These are phyloP conservation scores for Sorex maritimensis DNA, from an alignment of 2,797 vertebrate genomes.

Conservation along the genomic window DNA sequence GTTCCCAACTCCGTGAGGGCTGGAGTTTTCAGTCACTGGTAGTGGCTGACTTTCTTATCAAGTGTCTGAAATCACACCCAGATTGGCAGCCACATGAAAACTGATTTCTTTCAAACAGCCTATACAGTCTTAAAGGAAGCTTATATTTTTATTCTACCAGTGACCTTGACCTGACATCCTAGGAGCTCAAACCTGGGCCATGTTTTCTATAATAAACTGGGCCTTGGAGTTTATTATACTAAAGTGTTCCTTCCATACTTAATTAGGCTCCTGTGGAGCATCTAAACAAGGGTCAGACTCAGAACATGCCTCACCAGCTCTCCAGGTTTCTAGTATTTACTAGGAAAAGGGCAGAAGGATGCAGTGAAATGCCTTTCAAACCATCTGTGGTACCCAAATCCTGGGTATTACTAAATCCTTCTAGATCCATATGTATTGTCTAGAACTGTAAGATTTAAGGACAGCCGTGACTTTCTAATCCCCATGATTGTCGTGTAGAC, in stretches of 20 bases:
- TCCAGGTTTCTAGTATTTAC: background rate
- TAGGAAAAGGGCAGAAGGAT: background rate
- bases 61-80: conserved; percentile 36
- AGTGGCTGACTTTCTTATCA: background rate
- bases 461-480: background rate
- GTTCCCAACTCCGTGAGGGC: too few species aligned
- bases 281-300: background rate
- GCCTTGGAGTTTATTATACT: background rate
- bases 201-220: too few species aligned
- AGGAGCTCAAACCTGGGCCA: background rate
- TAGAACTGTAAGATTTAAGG: background rate
- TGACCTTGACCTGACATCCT: conserved; percentile 7
- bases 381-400: background rate
- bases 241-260: background rate
- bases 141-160: background rate
- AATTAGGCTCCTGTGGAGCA: conserved; percentile 28
- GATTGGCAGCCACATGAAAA: background rate
- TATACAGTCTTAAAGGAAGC: conserved; percentile 30
- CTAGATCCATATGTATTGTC: background rate
- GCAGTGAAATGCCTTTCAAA: background rate
- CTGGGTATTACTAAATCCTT: background rate
- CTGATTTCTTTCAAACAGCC: conserved; percentile 13
- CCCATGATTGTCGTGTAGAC: background rate
- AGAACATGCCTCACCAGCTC: background rate
- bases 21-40: too few species aligned